A percentile compares a stretch with the other conserved stretches of the same genome.
These are phyloP conservation scores for Aurelia sp. DNA, from an alignment of 30 jellyfish, hydroid and myxozoan genomes.

Conservation along the genomic window DNA sequence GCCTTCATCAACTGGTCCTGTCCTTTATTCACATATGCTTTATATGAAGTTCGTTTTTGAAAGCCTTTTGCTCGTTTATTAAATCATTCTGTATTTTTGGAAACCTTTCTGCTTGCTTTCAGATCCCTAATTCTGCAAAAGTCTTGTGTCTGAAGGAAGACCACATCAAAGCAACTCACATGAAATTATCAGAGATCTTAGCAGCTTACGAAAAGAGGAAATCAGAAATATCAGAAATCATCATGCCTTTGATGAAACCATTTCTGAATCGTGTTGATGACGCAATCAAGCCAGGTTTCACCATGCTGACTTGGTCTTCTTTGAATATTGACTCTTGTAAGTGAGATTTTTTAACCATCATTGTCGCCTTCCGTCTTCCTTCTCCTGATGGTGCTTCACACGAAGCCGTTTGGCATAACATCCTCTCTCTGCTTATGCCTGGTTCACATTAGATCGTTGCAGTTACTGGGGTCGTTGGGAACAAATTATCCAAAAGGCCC, in stretches of 20 bases:
- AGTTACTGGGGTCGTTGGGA: too few relatives aligned
- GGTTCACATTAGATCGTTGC: too few relatives aligned
- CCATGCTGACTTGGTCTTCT: conserved; percentile 87
- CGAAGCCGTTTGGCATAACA: too few relatives aligned
- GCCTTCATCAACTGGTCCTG: too few relatives aligned
- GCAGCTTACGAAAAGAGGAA: conserved; percentile 51
- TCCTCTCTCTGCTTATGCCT: too few relatives aligned
- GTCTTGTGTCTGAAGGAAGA: conserved; percentile 75
- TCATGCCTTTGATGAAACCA: conserved; percentile 83
- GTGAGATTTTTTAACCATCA: background rate
- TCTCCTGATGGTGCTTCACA: too few relatives aligned
- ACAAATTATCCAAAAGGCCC: too few relatives aligned
- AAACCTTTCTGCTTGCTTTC: background rate
- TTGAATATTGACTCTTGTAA: conserved; percentile 64
- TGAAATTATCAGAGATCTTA: conserved; percentile 58
- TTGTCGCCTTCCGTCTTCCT: too few relatives aligned
- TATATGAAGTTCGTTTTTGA: too few relatives aligned
- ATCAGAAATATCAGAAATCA: conserved; percentile 70
- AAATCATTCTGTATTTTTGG: background rate
- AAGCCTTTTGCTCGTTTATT: background rate
- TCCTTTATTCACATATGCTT: too few relatives aligned
- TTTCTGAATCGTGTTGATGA: conserved; percentile 76
- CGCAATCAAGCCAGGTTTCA: conserved; percentile 75
- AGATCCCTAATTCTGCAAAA: conserved; percentile 82
- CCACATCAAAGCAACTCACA: conserved; percentile 69